Evolutionary conservation across 2,797 vertebrate genomes (phyloP), one percentile per base, ranked within the genome.

Genomic region (Falco biarmicus): DNA sequence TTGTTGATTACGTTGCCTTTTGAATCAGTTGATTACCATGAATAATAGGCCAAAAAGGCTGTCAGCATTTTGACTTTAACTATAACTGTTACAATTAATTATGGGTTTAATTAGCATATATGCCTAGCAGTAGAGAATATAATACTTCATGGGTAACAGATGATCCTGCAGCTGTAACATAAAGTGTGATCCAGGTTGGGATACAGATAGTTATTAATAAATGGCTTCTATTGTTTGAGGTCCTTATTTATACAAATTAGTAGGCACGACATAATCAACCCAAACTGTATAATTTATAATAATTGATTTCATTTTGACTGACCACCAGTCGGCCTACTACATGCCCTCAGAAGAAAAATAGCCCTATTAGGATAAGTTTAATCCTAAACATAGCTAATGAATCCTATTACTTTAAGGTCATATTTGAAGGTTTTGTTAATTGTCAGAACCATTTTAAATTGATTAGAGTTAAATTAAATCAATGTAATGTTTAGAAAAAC

Each of bases 331-430:
- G 89, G 97, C 95, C 98, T 97, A 97, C 97, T 97, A 97, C 97
- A 97, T 97, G 97, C 97, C 97, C 97, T 95, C 56, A 76, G 98
- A 99, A 99, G 99, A 99, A 99, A 99, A 99, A 99, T 99, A 98
- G 99, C 99, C 99, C 99, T 99, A 99, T 99, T 99, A 99, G 98
- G 98, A 98, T 99, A 99, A 99, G 99, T 99, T 99, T 99, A 99
- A 99, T 99, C 99, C 99, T 99, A 99, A 99, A 99, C 99, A 99
- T 99, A 99, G 99, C 99, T 99, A 99, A 99, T 98, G 98, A 98
- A 99, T 98, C 98, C 98, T 98, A 99, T 98, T 98, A 99, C 98
- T 99, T 99, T 99, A 99, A 99, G 99, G 99, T 99, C 99, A 99
- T 99, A 99, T 99, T 98, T 99, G 99, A 99, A 99, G 98, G 98